These are phyloP conservation scores for Andrena minutula DNA, from an alignment of 2,888 invertebrate genomes.

Conservation along the genomic window DNA sequence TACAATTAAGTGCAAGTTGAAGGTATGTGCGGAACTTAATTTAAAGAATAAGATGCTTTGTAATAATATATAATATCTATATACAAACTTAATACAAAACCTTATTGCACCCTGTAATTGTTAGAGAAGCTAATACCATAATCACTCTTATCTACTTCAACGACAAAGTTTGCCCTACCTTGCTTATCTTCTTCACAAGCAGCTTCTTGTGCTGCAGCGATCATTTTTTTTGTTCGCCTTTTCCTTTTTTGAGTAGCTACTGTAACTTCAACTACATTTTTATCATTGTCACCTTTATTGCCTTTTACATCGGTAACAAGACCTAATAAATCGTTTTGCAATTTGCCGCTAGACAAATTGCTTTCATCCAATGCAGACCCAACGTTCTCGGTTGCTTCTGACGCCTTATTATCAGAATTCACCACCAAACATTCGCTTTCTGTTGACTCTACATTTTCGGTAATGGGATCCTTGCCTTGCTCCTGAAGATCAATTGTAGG, in stretches of 20 bases:
- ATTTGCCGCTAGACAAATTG: slow-evolving; percentile 21
- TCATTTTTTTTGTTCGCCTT: slow-evolving; percentile 56
- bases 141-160: slow-evolving; percentile 14
- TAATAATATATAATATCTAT: background rate
- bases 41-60: background rate
- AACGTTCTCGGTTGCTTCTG: slow-evolving; percentile 8
- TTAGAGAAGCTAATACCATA: background rate
- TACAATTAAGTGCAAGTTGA: background rate
- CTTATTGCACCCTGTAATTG: background rate
- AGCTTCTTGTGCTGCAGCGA: slow-evolving; percentile 30
- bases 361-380: slow-evolving; percentile 24
- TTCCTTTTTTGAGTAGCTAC: slow-evolving; percentile 44
- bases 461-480: background rate
- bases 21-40: background rate
- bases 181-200: slow-evolving; percentile 55
- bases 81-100: background rate
- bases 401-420: slow-evolving; percentile 15
- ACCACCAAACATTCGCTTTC: slow-evolving; percentile 8
- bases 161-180: slow-evolving; percentile 60
- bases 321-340: slow-evolving; percentile 14
- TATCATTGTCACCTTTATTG: slow-evolving; percentile 32
- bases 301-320: slow-evolving; percentile 27
- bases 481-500: slow-evolving; percentile 15
- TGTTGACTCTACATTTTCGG: slow-evolving; percentile 4
- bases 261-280: slow-evolving; percentile 23